Percentiles rank a stretch among this genome's conserved stretches.
phyloP scores from a whole-genome alignment of 1,140 invertebrate genomes.

The Drosophila kanapiae region DNA sequence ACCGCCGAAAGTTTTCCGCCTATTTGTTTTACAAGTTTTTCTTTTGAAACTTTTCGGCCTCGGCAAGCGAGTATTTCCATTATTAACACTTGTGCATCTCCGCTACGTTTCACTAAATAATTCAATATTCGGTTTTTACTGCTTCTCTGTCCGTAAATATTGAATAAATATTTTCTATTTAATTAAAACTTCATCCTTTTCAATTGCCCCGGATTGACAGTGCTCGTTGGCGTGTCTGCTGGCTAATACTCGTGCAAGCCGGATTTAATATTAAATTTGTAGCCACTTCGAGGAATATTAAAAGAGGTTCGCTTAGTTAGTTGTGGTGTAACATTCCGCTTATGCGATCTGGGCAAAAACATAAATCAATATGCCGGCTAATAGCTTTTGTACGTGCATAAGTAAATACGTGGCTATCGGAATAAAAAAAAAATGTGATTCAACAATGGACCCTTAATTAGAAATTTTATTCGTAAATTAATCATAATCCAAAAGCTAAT shows the following conservation, averaged over 20 bases:
- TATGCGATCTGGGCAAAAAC: not conserved
- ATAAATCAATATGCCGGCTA: conserved; percentile 5
- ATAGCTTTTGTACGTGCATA: conserved; percentile 11
- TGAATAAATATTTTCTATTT: conserved; percentile 73
- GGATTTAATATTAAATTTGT: conserved; percentile 29
- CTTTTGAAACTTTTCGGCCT: conserved; percentile 18
- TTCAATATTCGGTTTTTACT: conserved; percentile 59
- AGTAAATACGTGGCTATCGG: not conserved
- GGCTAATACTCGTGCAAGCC: not conserved
- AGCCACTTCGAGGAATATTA: conserved; percentile 22
- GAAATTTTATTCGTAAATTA: conserved; percentile 48
- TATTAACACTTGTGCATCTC: conserved; percentile 76
- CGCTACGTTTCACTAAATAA: conserved; percentile 60
- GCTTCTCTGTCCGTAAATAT: conserved; percentile 61
- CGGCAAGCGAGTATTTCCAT: conserved; percentile 58
- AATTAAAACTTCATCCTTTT: conserved; percentile 72
- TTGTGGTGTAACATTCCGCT: not conserved
- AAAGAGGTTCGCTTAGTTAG: not conserved
- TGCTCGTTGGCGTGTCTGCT: not conserved
- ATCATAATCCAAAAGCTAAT: conserved; percentile 37
- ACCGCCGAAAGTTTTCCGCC: conserved; percentile 51
- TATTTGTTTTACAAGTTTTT: conserved; percentile 65
- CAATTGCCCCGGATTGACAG: conserved; percentile 35
- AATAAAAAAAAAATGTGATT: conserved; percentile 4
- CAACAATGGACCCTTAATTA: conserved; percentile 57